These are phyloP conservation scores for Acrocephalus arundinaceus DNA, from an alignment of 2,113 vertebrate genomes.

Conservation along the genomic window DNA sequence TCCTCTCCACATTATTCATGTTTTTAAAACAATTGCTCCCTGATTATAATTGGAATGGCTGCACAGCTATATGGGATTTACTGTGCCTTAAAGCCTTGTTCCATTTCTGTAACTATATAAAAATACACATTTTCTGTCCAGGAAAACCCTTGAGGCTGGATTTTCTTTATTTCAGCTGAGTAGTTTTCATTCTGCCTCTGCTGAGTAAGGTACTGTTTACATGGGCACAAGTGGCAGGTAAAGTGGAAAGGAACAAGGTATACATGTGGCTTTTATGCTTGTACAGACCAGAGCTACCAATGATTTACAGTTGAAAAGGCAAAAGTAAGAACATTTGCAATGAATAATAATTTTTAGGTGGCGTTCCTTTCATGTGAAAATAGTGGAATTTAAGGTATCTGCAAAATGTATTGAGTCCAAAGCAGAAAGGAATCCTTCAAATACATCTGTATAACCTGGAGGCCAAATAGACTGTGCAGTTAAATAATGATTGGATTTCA, in stretches of 20 bases:
- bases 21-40: not conserved
- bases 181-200: not conserved
- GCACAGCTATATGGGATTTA: not conserved
- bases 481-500: constrained; percentile 6
- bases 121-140: not conserved
- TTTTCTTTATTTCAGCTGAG: not conserved
- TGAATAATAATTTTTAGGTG: not conserved
- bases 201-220: not conserved
- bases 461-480: not conserved
- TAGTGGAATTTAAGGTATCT: not conserved
- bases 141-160: not conserved
- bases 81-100: not conserved
- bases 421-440: not conserved
- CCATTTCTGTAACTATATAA: not conserved
- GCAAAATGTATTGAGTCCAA: not conserved
- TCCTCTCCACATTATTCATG: not conserved
- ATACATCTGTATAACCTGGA: not conserved
- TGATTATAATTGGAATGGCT: not conserved
- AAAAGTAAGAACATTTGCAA: not conserved
- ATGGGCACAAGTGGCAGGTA: not conserved
- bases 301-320: not conserved
- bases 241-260: not conserved
- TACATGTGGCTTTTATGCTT: not conserved
- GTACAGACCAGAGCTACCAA: not conserved
- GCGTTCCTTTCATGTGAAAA: not conserved